A percentile compares a stretch with the other conserved stretches of the same genome.
Conservation (phyloP, 2,888 invertebrate genomes). For the Heliconius ethilla region DNA sequence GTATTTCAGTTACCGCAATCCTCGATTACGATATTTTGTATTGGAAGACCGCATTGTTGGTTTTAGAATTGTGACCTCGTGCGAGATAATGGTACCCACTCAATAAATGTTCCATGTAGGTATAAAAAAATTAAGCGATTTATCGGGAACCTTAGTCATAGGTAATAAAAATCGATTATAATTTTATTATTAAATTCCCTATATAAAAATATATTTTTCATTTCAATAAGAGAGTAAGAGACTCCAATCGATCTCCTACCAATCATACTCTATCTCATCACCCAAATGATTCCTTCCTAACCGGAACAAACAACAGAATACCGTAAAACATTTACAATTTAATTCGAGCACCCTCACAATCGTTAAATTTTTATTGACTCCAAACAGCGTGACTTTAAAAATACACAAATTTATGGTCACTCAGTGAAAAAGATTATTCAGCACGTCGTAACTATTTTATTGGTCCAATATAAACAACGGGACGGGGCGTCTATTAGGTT, state of each 20-base stretch:
- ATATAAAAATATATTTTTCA: no score
- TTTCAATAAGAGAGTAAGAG: no score
- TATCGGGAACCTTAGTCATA: not conserved
- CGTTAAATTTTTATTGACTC: conserved; percentile 81
- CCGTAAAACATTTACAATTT: conserved; percentile 69
- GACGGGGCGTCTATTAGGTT: conserved; percentile 62
- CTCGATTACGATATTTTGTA: conserved; percentile 18
- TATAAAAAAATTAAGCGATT: not conserved
- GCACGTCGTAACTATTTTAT: conserved; percentile 82
- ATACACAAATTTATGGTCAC: conserved; percentile 81
- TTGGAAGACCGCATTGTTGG: not conserved
- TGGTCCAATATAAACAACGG: conserved; percentile 76
- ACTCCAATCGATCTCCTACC: not conserved
- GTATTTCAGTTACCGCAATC: conserved; percentile 26
- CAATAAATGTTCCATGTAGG: not conserved
- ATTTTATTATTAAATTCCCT: not conserved
- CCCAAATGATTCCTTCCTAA: conserved; percentile 34
- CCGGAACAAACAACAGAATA: conserved; percentile 52
- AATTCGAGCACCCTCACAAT: conserved; percentile 73
- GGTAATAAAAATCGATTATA: not conserved
- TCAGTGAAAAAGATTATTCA: conserved; percentile 80
- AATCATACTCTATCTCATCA: conserved; percentile 4
- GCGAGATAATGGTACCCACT: not conserved
- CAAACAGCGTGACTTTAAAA: conserved; percentile 80
- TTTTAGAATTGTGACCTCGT: not conserved